Percentiles rank a stretch among this genome's conserved stretches.
Evolutionary conservation across 2,113 vertebrate genomes (phyloP).

Genomic region (Eretmochelys imbricata): DNA sequence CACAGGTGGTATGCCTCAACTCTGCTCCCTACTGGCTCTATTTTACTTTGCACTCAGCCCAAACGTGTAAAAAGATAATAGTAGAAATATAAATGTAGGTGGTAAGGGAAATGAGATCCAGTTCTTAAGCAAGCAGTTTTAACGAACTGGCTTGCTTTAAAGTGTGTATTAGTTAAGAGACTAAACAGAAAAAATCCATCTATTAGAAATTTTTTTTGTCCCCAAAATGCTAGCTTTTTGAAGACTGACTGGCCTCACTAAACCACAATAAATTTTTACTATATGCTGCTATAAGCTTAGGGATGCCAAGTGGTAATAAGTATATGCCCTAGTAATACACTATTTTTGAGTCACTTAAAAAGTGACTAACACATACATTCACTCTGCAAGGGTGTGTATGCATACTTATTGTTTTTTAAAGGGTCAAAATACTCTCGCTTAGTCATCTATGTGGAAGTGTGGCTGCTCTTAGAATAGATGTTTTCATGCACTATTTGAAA

Average conservation of each 20-base stretch:
- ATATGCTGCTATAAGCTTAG: not conserved
- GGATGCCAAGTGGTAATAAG: not conserved
- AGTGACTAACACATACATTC: not conserved
- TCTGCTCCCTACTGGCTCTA: conserved; percentile 8
- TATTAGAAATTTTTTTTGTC: not conserved
- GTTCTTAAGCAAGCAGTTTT: not conserved
- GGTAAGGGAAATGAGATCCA: not conserved
- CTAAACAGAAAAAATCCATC: not conserved
- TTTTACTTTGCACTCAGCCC: not conserved
- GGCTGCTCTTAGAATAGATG: no score
- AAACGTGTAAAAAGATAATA: not conserved
- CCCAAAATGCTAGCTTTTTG: not conserved
- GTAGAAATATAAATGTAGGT: not conserved
- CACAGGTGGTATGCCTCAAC: not conserved
- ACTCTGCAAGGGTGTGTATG: not conserved
- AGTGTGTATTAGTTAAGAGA: not conserved
- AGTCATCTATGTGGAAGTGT: no score
- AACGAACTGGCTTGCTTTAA: not conserved
- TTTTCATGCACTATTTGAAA: no score
- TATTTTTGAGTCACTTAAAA: not conserved
- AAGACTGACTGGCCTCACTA: not conserved
- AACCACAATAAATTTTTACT: not conserved
- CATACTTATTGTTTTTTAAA: not conserved
- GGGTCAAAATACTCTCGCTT: no score
- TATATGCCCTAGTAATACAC: not conserved